Conservation (phyloP, 2,113 vertebrate species). For the Etheostoma cragini region DNA sequence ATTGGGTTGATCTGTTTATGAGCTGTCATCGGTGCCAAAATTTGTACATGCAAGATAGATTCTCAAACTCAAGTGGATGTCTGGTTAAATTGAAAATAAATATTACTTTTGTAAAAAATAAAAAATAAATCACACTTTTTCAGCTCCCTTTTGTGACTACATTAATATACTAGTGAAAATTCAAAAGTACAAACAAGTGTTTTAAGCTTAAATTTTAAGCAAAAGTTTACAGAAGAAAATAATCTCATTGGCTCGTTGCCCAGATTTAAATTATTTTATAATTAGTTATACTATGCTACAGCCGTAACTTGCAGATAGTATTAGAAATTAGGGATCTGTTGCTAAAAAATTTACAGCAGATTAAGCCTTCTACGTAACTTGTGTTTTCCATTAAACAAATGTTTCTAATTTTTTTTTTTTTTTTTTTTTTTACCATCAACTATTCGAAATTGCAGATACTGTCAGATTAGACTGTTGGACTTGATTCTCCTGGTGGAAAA, state of each 20-base stretch:
- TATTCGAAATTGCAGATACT: not conserved
- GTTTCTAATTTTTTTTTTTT: not conserved
- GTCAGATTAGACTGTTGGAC: not conserved
- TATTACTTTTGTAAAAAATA: not conserved
- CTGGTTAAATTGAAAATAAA: not conserved
- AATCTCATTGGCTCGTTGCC: not conserved
- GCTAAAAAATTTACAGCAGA: not conserved
- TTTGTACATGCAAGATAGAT: not conserved
- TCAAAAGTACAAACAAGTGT: not conserved
- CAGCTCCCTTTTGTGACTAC: not conserved
- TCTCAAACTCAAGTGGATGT: not conserved
- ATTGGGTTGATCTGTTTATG: slow-evolving; percentile 7
- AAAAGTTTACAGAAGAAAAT: not conserved
- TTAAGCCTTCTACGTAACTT: not conserved
- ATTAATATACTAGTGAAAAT: not conserved
- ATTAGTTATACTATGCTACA: not conserved
- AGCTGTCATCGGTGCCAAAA: not conserved
- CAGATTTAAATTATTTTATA: not conserved
- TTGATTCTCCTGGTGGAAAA: slow-evolving; percentile 1
- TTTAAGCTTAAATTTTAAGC: not conserved
- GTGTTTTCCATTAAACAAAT: not conserved
- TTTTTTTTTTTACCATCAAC: slow-evolving; percentile 1
- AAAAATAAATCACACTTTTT: not conserved
- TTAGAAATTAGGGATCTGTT: not conserved
- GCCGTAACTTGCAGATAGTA: not conserved